A percentile compares a stretch with the other conserved stretches of the same genome.
Conservation (phyloP, 2,888 invertebrate species). For the Melieria crassipennis region DNA sequence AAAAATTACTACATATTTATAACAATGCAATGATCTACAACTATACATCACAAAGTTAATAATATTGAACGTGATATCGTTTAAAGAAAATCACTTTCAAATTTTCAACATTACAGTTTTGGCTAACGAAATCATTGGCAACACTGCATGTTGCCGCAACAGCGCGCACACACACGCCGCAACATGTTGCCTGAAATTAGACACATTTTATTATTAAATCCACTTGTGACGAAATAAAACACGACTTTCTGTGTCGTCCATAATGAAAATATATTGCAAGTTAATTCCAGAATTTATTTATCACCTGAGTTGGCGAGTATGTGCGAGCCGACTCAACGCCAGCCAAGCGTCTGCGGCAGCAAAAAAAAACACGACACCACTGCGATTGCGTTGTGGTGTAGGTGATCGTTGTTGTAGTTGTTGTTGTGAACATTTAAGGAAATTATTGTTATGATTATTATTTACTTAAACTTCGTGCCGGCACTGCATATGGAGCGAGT, state of each 20-base stretch:
- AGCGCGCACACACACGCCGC: background rate
- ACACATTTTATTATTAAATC: conserved; percentile 64
- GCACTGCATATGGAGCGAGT: background rate
- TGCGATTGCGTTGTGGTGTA: conserved; percentile 11
- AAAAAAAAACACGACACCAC: conserved; percentile 65
- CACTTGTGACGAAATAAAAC: conserved; percentile 66
- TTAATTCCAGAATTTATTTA: conserved; percentile 66
- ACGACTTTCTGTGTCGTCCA: conserved; percentile 65
- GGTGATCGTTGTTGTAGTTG: background rate
- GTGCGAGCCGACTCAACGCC: conserved; percentile 46
- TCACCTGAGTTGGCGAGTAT: conserved; percentile 39
- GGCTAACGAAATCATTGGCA: background rate
- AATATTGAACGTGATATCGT: no score
- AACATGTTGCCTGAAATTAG: conserved; percentile 53
- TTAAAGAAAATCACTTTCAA: no score
- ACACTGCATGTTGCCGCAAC: background rate
- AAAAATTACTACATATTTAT: no score
- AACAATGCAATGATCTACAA: no score
- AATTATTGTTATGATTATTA: conserved; percentile 7
- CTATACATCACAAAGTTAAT: no score
- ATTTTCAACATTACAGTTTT: no score
- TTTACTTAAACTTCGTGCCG: background rate
- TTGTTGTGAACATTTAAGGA: conserved; percentile 6
- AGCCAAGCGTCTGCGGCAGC: no score
- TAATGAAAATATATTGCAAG: conserved; percentile 66